Evolutionary conservation across 1,140 invertebrate genomes (phyloP), one percentile per base, ranked within the genome.

Genomic region (Cotesia vestalis): DNA sequence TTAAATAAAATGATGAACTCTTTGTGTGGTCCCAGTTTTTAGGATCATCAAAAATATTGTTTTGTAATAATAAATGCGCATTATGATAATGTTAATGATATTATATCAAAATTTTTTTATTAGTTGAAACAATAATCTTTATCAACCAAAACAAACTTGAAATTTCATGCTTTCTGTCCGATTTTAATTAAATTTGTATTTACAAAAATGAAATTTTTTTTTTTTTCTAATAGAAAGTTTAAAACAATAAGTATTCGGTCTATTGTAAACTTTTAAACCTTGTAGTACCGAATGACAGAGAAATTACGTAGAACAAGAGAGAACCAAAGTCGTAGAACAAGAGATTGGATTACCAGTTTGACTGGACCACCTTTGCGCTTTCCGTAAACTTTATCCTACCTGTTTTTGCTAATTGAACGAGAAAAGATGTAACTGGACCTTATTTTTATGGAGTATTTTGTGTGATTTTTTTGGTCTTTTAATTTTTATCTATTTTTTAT

Each of bases 341-440:
- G 80, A 83, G 84, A 87, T 87, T 84, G 80, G 84, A 79, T 87
- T 87, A 81, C 85, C 76, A 64, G 34, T 59, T 52, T 36, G 67
- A 61, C 51, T 59, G 73, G 84, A 86, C 84, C 84, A 86, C 84
- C 84, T 75, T 80, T 78, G 78, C 75, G 80, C 75, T 82, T 76
- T 75, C 81, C 80, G 78, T 81, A 83, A 81, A 86, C 81, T 79
- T 86, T 83, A 85, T 85, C 84, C 83, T 85, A 83, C 80, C 83
- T 85, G 83, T 86, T 86, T 86, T 86, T 79, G 84, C 81, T 86
- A 86, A 86, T 86, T 86, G 85, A 86, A 83, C 83, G 85, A 86
- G 82, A 84, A 86, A 86, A 86, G 82, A 86, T 85, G 85, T 86
- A 86, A 86, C 83, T 86, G 83, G 85, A 86, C 82, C 85, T 85